Percentiles rank a stretch among this genome's conserved stretches.
Evolutionary conservation across 2,797 vertebrate genomes (phyloP).

Genomic region (Oreochromis mossambicus): DNA sequence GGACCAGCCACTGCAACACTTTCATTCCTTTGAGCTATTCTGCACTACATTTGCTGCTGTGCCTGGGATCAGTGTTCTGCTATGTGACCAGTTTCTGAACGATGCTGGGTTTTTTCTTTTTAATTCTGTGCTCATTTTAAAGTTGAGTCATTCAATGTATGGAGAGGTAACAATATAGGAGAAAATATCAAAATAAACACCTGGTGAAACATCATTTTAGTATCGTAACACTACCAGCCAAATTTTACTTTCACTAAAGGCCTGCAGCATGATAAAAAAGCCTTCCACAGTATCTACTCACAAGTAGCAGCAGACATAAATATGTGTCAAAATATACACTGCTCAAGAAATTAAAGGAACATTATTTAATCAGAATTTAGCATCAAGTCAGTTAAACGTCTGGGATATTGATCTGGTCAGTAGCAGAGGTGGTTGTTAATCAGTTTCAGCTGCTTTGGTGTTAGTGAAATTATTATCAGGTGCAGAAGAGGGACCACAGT

Average conservation of each 20-base stretch:
- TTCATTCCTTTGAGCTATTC: background rate
- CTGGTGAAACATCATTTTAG: background rate
- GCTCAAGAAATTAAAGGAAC: background rate
- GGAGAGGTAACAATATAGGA: background rate
- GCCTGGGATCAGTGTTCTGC: background rate
- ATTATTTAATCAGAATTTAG: background rate
- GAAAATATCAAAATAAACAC: background rate
- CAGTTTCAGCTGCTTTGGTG: background rate
- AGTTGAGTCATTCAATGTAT: background rate
- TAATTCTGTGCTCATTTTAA: background rate
- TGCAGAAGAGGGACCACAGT: background rate
- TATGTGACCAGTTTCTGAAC: background rate
- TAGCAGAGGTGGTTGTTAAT: too few species aligned
- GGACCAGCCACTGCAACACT: background rate
- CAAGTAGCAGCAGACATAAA: background rate
- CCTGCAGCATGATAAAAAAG: rapidly evolving
- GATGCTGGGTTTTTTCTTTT: background rate
- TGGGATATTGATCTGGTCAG: background rate
- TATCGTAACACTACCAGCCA: background rate
- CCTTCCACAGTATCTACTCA: rapidly evolving
- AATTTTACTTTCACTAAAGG: background rate
- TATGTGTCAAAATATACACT: background rate
- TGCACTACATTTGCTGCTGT: background rate
- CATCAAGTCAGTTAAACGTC: background rate
- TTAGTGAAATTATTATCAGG: background rate